Base-by-base conservation (phyloP, 2,888 invertebrate species). In the Lamproptera curius region DNA sequence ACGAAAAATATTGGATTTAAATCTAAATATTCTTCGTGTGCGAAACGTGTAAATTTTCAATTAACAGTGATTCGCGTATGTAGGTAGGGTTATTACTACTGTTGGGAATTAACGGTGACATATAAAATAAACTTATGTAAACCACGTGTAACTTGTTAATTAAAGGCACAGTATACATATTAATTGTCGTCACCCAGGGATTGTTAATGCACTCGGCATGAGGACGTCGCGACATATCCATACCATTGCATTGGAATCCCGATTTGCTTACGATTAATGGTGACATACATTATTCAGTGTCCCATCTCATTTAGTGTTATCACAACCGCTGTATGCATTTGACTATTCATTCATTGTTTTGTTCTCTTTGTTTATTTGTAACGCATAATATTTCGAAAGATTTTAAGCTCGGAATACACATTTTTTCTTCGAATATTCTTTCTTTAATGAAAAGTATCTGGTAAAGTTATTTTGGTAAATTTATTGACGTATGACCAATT, bases 171-270 rank as follows among this genome's bases (percentile, higher is more conserved):
- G 11, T 35, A 42, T 35, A 35, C 35, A 42, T 43, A 16, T 4
- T 13, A 28, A 48, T 39, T 28, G 17, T 41, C 40, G 16, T 34
- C 34, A 28, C 39, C 48, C 42, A 33, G 39, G 37, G 38, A 39
- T 48, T 39, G 43, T 39, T 16, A 26, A 48, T 48, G 48, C 43
- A 35, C 14, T 48, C 6, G 39, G 48, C 48, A 34, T 43, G 42
- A 26, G 39, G 42, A 42, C 28, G 48, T 43, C 42, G 48, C 28
- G 37, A 28, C 39, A 9, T 17, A 16, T 34, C 42, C 20, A 39
- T 39, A 38, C 39, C 38, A 39, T 26, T 39, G 26, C 38, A 42
- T 39, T 1, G 23, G 33, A 48, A 42, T 42, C 10, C 39, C 35
- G 16, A 42, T 39, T 47, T 43, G 17, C 13, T 13, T 39, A 28